Percentiles rank a stretch among this genome's conserved stretches.
phyloP scores from a whole-genome alignment of 2,113 vertebrate species.

The Corydoras maculifer region DNA sequence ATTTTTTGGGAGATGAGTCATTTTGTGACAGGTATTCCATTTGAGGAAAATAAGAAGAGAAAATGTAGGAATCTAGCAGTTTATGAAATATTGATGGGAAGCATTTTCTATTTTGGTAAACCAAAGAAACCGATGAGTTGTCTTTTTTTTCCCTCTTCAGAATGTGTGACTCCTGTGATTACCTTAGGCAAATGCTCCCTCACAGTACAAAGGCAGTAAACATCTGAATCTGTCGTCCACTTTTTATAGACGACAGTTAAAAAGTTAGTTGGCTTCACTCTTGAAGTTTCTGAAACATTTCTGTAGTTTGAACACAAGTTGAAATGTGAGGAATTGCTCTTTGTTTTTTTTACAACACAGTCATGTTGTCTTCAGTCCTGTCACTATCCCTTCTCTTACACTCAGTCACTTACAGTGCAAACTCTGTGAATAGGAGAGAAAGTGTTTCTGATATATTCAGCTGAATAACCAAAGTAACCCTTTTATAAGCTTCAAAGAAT shows the following conservation, averaged over 20 bases:
- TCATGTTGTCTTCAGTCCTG: conserved; percentile 51
- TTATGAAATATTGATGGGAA: conserved; percentile 21
- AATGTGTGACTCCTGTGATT: neutral
- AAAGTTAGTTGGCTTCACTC: neutral
- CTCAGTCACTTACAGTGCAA: conserved; percentile 43
- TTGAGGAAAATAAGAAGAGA: conserved; percentile 13
- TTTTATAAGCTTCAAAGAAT: conserved; percentile 38
- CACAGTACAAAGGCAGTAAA: conserved; percentile 1
- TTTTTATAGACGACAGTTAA: conserved; percentile 22
- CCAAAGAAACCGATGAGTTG: neutral
- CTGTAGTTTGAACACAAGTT: conserved; percentile 7
- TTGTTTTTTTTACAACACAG: conserved; percentile 25
- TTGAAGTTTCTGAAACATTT: conserved; percentile 14
- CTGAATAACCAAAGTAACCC: conserved; percentile 28
- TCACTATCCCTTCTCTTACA: conserved; percentile 48
- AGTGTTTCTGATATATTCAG: conserved; percentile 17
- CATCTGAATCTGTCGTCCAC: conserved; percentile 7
- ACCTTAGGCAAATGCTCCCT: neutral
- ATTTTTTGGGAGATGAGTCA: neutral
- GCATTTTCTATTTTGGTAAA: neutral
- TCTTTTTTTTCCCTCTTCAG: neutral
- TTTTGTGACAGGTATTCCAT: conserved; percentile 24
- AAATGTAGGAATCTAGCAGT: conserved; percentile 16
- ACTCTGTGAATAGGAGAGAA: conserved; percentile 28
- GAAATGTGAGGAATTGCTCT: conserved; percentile 28